Conservation (phyloP, 2,113 vertebrate genomes). For the Podarcis raffonei region DNA sequence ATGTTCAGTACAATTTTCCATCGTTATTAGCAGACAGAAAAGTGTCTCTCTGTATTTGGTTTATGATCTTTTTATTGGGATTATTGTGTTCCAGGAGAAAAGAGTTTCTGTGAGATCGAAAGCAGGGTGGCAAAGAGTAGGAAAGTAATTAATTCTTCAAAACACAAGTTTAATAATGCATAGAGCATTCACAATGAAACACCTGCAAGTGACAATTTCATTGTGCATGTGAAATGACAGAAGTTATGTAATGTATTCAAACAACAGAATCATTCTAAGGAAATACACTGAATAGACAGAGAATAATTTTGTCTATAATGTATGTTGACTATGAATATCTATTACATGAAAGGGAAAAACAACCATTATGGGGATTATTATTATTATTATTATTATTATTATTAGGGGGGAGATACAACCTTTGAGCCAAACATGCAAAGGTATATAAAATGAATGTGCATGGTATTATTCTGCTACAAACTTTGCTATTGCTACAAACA, state of each 20-base stretch:
- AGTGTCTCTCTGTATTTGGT: conserved; percentile 49
- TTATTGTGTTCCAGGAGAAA: conserved; percentile 38
- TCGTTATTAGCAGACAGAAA: conserved; percentile 60
- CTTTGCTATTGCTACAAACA: too few relatives aligned
- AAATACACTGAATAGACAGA: not conserved
- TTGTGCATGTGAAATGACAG: not conserved
- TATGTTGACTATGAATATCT: not conserved
- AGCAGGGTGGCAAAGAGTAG: conserved; percentile 51
- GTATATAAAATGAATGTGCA: not conserved
- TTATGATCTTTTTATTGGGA: conserved; percentile 34
- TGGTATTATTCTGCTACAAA: not conserved
- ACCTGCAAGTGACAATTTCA: conserved; percentile 59
- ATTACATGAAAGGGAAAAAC: not conserved
- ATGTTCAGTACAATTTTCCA: conserved; percentile 31
- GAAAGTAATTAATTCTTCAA: conserved; percentile 63
- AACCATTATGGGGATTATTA: not conserved
- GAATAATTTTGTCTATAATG: not conserved
- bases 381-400: too few relatives aligned
- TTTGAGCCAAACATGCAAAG: not conserved
- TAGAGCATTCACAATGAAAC: conserved; percentile 61
- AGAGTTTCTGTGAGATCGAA: conserved; percentile 53
- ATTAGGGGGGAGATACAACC: too few relatives aligned
- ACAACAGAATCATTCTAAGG: not conserved
- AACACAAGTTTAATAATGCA: conserved; percentile 23
- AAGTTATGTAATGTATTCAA: not conserved